phyloP scores from a whole-genome alignment of 2,888 invertebrate species.

The Epirrhoe alternata region DNA sequence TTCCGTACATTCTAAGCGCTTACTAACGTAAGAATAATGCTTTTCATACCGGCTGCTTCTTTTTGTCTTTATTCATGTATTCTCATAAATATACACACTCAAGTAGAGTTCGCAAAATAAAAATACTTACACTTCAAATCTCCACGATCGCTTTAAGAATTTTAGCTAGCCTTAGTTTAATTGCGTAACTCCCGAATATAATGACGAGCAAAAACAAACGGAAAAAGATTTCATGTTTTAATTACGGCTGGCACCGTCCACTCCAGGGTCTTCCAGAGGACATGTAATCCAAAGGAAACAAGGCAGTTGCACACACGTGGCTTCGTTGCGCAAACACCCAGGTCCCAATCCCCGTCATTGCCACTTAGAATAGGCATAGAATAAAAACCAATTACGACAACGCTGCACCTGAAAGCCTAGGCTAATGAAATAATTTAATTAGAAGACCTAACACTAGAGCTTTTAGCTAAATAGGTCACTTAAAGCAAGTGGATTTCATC shows the following conservation, averaged over 20 bases:
- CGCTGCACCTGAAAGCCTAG: slow-evolving; percentile 32
- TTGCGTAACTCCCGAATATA: too few species aligned
- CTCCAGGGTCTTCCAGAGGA: slow-evolving; percentile 14
- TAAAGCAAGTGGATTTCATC: slow-evolving; percentile 21
- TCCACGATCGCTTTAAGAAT: too few species aligned
- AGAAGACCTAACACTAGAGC: slow-evolving; percentile 30
- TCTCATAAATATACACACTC: background rate
- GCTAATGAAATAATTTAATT: slow-evolving; percentile 38
- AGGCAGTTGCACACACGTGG: slow-evolving; percentile 24
- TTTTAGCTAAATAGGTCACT: slow-evolving; percentile 36
- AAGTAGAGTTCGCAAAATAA: too few species aligned
- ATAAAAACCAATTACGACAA: slow-evolving; percentile 10
- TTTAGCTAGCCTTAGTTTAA: too few species aligned
- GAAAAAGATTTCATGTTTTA: background rate
- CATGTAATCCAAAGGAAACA: slow-evolving; percentile 22
- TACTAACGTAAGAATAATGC: background rate
- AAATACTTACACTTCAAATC: too few species aligned
- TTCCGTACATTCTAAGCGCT: background rate
- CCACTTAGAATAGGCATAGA: slow-evolving; percentile 15
- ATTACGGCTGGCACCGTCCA: background rate
- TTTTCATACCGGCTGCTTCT: background rate
- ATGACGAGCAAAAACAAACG: too few species aligned
- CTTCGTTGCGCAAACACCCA: slow-evolving; percentile 21
- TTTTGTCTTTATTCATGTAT: background rate
- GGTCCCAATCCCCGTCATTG: slow-evolving; percentile 12